phyloP scores from a whole-genome alignment of 35 echinoderm and acorn worm species.

The Patiria miniata region DNA sequence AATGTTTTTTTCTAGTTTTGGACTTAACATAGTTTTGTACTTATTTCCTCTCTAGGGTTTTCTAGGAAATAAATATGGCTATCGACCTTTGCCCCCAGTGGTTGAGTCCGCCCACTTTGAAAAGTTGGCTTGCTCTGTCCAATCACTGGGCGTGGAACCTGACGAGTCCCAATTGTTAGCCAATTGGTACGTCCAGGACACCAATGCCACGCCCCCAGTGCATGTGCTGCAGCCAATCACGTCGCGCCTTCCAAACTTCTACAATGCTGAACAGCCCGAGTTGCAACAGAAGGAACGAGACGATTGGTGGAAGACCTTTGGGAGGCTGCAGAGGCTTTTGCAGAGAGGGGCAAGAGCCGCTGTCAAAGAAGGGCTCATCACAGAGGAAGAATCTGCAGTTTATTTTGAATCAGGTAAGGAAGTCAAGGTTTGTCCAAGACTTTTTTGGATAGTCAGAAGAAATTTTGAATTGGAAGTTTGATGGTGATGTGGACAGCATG shows the following conservation, averaged over 20 bases:
- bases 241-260: slow-evolving; percentile 50
- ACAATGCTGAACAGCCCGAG: slow-evolving; percentile 47
- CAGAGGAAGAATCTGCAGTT: slow-evolving; percentile 43
- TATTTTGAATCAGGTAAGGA: slow-evolving; percentile 76
- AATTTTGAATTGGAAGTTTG: too few relatives aligned
- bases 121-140: slow-evolving; percentile 40
- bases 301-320: slow-evolving; percentile 69
- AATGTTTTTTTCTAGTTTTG: too few relatives aligned
- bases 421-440: too few relatives aligned
- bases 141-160: not conserved
- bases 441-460: too few relatives aligned
- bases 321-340: slow-evolving; percentile 47
- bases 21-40: too few relatives aligned
- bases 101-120: slow-evolving; percentile 62
- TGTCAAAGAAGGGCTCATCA: slow-evolving; percentile 38
- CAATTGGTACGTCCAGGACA: slow-evolving; percentile 77
- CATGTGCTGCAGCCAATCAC: slow-evolving; percentile 89
- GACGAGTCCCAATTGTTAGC: slow-evolving; percentile 42
- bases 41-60: slow-evolving; percentile 69
- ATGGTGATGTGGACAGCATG: too few relatives aligned
- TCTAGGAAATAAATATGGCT: slow-evolving; percentile 90
- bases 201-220: slow-evolving; percentile 70
- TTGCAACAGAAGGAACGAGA: slow-evolving; percentile 40
- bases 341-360: slow-evolving; percentile 47
- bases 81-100: slow-evolving; percentile 62